Evolutionary conservation across 64 coral and sea anemone species (phyloP), one percentile per base, ranked within the genome.

Genomic region (Porites lutea): DNA sequence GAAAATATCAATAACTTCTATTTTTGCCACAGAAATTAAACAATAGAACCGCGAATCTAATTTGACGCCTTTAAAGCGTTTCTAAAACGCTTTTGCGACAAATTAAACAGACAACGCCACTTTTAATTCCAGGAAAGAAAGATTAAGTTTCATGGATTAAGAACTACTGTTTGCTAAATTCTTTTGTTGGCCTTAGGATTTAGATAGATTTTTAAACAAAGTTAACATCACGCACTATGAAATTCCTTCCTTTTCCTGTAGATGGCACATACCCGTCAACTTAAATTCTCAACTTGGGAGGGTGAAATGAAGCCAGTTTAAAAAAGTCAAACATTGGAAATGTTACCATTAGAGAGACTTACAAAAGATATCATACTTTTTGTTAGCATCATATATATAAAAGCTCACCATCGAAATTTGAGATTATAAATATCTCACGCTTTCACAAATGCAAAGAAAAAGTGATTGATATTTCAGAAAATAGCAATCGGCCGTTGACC

Each of bases 1-100:
- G 86, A 43, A 70, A 86, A 87, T 88, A 97, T 97, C 95, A 97
- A 91, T 87, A 62, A 77, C 16, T 70, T 21, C 54, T 68, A 62
- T 65, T 16, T 77, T 54, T 63, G 44, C 63, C 69, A 79, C 70
- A 47, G 74, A 90, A 85, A 88, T 66, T 15, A 65, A 45, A 92
- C 86, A 92, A 78, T 89, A 76, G 82, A 87, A 45, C 27, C 75
- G 44, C 85, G 71, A 65, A 96, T 89, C 86, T 81, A 83, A 96
- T 92, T 89, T 92, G 84, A 88, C 87, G 43, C 71, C 6, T 16
- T 86, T 83, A 74, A 69, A 60, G 75, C 82, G 19, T 43, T 54
- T 53, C 51, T 43, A 77, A 66, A 51, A 74, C 53, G 87, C 58
- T 23, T 52, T 82, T 52, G 88, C 80, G 78, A 82, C 92, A 89